Base-by-base conservation (phyloP, 2,797 vertebrate genomes). In the Gymnopithys bicolor region DNA sequence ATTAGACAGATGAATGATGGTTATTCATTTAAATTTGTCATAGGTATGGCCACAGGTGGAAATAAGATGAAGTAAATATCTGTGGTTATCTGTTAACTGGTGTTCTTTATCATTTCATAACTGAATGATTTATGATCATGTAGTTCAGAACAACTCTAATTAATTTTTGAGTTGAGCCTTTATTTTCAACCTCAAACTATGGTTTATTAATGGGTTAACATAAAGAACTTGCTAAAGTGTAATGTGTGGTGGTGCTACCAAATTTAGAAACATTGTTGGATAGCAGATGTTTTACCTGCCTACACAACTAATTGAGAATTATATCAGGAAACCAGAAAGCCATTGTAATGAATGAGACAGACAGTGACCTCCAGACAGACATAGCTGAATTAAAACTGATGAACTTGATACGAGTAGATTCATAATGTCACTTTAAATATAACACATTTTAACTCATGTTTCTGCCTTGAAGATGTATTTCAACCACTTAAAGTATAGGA, bases 301-400 rank as follows among this genome's bases (percentile, higher is more conserved):
- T 84, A 66, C 87, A 33, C 71, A 46, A 19, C 88, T 98, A 97
- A 97, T 91, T 97, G 92, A 93, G 92, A 97, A 94, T 92, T 87
- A 93, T 94, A 93, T 68, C 63, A 73, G 89, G 96, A 89, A 91
- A 78, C 49, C 33, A 75, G 91, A 94, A 96, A 87, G 73, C 78
- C 49, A 25, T 73, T 90, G 71, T 94, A 97, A 92, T 89, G 93
- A 95, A 97, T 78, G 92, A 97, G 85, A 91, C n/a, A 87, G 80
- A 73, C 15, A 25, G 58, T 78, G 76, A 89, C 58, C 89, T 97
- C 95, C 81, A 77, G 89, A 95, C 71, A 93, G 83, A 67, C 21
- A 3, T 88, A 93, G 94, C 63, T 96, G 92, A 95, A 97, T 97
- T 97, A 97, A 69, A 94, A 95, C 62, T 96, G 94, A 96, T 97